Base-by-base conservation (phyloP, 2,888 invertebrate species). In the Serripes groenlandicus region DNA sequence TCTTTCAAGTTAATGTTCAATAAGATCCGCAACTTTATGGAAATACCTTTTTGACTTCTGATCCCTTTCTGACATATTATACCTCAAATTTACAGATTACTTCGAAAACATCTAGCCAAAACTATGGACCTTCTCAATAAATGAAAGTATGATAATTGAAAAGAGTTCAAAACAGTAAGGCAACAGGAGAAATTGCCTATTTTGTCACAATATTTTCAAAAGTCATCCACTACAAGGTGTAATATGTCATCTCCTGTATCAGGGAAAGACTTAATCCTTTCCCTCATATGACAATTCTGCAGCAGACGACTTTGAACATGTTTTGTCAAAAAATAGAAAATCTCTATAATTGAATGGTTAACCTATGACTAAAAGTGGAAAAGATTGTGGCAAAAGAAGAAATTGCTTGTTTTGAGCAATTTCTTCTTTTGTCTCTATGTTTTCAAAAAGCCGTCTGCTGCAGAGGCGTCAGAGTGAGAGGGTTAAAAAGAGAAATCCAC, bases 341-440 rank as follows among this genome's bases (percentile, higher is more conserved):
- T 23, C 23, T 7, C 5, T 9, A 23, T n/a, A 56, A 56, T n/a
- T 15, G n/a, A 56, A 18, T 9, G 28, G 56, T 56, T 56, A 28
- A 28, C 28, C 23, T 11, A 2, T 26, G 18, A 56, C 56, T 26
- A 56, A 1, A 26, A 3, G 49, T 5, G 23, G 56, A 56, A 56
- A 56, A 56, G 23, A 56, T 56, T 26, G 56, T 56, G 56, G 56
- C 23, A 56, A 56, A 56, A 56, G 56, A 26, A 56, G 56, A 56
- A 56, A 56, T n/a, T 56, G 56, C 56, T 56, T 1, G 56, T 56
- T 56, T 23, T 11, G n/a, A 56, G 56, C 23, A 56, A n/a, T 56
- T 56, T 56, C 56, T 56, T 26, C 56, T 56, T 56, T 56, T 23
- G 11, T 23, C 56, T 23, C 56, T 23, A 56, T 56, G 23, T 56